Evolutionary conservation across 2,113 vertebrate genomes (phyloP).

Genomic region (Setophaga coronata): DNA sequence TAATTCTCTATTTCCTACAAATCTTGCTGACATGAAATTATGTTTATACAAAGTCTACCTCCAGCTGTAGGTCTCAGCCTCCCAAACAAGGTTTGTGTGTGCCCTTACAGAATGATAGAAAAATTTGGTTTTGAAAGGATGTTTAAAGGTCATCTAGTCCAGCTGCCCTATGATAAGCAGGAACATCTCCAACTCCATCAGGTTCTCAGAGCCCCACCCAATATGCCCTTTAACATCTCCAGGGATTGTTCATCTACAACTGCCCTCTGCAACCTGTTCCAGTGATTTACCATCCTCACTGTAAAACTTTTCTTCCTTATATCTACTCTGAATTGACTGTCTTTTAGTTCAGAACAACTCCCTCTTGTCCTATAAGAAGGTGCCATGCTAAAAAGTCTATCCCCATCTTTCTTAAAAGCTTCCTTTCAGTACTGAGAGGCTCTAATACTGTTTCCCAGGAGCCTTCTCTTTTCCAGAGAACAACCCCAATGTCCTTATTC

Average conservation of each 20-base stretch:
- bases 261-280: background rate
- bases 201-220: background rate
- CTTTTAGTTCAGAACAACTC: background rate
- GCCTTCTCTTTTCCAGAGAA: background rate
- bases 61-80: background rate
- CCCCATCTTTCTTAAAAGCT: background rate
- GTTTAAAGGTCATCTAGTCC: background rate
- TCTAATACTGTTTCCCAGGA: background rate
- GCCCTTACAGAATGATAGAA: background rate
- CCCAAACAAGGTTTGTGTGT: background rate
- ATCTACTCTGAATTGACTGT: background rate
- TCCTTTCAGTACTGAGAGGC: background rate
- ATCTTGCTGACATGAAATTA: background rate
- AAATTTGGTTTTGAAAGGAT: background rate
- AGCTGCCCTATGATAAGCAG: background rate
- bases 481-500: background rate
- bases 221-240: background rate
- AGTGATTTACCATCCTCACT: background rate
- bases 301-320: background rate
- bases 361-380: accelerated
- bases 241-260: background rate
- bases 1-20: background rate
- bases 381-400: background rate
- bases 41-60: background rate
- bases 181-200: background rate